A percentile compares a stretch with the other conserved stretches of the same genome.
phyloP scores from a whole-genome alignment of 2,888 invertebrate species.

The Drosophila buzzatii region DNA sequence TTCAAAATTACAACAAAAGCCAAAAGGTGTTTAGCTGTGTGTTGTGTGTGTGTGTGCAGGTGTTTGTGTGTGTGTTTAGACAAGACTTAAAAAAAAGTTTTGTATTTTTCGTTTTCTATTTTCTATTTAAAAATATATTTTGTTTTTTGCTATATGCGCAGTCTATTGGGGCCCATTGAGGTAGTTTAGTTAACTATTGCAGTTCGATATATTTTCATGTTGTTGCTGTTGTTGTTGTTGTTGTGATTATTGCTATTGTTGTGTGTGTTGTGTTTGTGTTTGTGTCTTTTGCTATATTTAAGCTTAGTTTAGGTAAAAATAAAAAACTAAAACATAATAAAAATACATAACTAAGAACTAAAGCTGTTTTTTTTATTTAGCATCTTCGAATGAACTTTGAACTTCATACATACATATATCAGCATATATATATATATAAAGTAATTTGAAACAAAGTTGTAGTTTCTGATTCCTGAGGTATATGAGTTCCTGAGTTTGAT shows the following conservation, averaged over 20 bases:
- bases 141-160: conserved; percentile 42
- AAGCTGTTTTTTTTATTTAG: conserved; percentile 62
- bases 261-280: conserved; percentile 29
- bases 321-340: conserved; percentile 57
- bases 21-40: conserved; percentile 51
- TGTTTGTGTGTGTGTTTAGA: conserved; percentile 61
- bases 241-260: conserved; percentile 48
- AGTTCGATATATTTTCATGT: conserved; percentile 78
- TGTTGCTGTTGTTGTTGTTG: conserved; percentile 47
- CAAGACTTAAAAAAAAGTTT: conserved; percentile 37
- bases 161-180: conserved; percentile 83
- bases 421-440: conserved; percentile 2
- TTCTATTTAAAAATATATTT: conserved; percentile 18
- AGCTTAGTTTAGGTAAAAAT: conserved; percentile 34
- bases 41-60: conserved; percentile 26
- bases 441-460: conserved; percentile 63
- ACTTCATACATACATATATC: not conserved
- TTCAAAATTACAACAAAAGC: conserved; percentile 45
- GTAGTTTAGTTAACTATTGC: conserved; percentile 85
- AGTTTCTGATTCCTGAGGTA: conserved; percentile 83
- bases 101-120: conserved; percentile 16
- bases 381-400: conserved; percentile 64
- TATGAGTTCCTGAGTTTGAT: conserved; percentile 84
- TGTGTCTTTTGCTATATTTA: conserved; percentile 34
- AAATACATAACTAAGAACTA: conserved; percentile 63